Evolutionary conservation across 2,888 invertebrate genomes (phyloP).

Genomic region (Caenorhabditis sinica): DNA sequence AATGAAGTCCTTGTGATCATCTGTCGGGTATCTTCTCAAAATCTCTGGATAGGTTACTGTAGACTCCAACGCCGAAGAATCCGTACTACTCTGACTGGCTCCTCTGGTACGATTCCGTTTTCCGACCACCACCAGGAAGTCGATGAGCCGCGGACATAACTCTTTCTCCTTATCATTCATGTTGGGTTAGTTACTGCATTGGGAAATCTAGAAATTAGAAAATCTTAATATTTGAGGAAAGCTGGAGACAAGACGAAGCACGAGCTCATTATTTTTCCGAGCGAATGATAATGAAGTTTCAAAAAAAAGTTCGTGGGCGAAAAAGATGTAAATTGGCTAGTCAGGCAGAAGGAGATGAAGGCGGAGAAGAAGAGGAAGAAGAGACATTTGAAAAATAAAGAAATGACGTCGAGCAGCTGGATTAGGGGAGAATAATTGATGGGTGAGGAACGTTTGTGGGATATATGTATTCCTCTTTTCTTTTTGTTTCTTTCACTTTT

Average conservation of each 20-base stretch:
- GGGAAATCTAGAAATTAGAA: constrained; percentile 3
- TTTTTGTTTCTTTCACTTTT: neutral
- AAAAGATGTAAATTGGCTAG: neutral
- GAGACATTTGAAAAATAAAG: neutral
- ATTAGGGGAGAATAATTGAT: constrained; percentile 23
- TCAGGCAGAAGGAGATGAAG: constrained; percentile 1
- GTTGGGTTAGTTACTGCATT: constrained; percentile 28
- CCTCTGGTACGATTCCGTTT: constrained; percentile 63
- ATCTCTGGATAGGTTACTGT: constrained; percentile 74
- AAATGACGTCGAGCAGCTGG: constrained; percentile 11
- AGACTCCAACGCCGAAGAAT: constrained; percentile 28
- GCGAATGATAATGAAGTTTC: constrained; percentile 8
- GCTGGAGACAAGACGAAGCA: neutral
- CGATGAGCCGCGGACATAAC: constrained; percentile 87
- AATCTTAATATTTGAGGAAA: neutral
- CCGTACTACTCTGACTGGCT: constrained; percentile 46
- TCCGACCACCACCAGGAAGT: constrained; percentile 98
- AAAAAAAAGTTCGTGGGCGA: neutral
- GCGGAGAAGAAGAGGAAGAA: neutral
- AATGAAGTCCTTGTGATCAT: constrained; percentile 90
- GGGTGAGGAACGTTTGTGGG: neutral
- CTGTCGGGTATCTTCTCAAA: constrained; percentile 85
- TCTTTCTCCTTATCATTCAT: constrained; percentile 83
- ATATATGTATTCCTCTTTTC: neutral
- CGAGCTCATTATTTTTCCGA: neutral